Base-by-base conservation (phyloP, 1,140 invertebrate genomes). In the Scaptomyza graminum region DNA sequence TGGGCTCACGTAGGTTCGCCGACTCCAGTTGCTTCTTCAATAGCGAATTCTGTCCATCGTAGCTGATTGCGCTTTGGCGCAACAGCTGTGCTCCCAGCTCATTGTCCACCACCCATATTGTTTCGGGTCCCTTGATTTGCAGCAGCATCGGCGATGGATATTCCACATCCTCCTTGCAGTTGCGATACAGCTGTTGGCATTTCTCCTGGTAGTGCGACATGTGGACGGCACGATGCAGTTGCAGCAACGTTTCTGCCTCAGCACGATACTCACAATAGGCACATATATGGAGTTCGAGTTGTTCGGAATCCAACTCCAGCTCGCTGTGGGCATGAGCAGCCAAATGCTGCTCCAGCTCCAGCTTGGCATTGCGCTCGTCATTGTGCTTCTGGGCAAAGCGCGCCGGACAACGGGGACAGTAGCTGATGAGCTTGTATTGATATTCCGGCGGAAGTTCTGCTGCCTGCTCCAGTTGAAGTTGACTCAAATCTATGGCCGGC, bases 121-220 rank as follows among this genome's bases (percentile, higher is more conserved):
- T 92, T 13, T 91, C 90, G 12, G 79, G 76, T 7, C 85, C 79
- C 0, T 92, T 92, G 9, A 94, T 89, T 34, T 94, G 92, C 13
- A 94, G 93, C 12, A 95, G 91, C 62, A 93, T 92, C 4, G 95
- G 95, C 44, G 94, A 94, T 39, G 93, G 94, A 84, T 95, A 93
- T 34, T 94, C 91, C 1, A 93, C 88, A 67, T 95, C 94, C 43
- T 93, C 93, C 12, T 93, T 93, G 70, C 96, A 95, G 22, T 95
- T 92, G n/a, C 93, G 93, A 57, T 95, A 93, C 25, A 97, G 91
- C 69, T 94, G 93, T 82, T 94, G 95, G 2, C 96, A 96, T 79
- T 95, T 94, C 46, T 96, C 94, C 91, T 97, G 95, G 91, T 98
- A 98, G 76, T 97, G 96, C 5, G 94, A 93, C 4, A 95, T 94